These are phyloP conservation scores for Chloroceryle aenea DNA, from an alignment of 2,113 vertebrate genomes.

Conservation along the genomic window DNA sequence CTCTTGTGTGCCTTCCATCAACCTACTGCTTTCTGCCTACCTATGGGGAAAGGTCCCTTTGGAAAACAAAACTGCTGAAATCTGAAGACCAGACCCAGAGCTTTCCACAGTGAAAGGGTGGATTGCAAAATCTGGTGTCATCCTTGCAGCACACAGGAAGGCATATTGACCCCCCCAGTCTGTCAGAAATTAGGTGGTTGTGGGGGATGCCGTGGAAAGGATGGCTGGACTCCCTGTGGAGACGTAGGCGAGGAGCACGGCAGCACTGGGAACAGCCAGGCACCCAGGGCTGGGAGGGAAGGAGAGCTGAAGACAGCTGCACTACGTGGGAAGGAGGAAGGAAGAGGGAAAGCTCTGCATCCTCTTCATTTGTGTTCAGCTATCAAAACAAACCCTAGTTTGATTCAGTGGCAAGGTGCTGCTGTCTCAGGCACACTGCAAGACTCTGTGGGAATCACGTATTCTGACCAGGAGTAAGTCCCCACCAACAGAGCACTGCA, in stretches of 20 bases:
- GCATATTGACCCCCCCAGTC: background rate
- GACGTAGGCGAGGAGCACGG: fast-evolving
- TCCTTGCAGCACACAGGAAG: background rate
- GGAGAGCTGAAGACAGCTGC: background rate
- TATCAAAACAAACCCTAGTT: background rate
- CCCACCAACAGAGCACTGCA: background rate
- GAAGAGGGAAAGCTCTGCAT: background rate
- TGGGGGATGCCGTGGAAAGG: background rate
- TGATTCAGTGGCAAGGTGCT: background rate
- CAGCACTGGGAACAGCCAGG: background rate
- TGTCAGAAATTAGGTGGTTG: background rate
- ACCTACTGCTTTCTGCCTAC: background rate
- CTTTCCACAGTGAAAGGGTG: background rate
- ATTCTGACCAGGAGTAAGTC: background rate
- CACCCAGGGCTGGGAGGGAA: background rate
- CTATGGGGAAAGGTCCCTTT: background rate
- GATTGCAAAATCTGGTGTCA: background rate
- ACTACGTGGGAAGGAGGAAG: background rate
- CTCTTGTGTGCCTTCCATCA: background rate
- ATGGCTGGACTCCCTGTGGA: background rate
- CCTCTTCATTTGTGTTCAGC: background rate
- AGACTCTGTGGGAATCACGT: background rate
- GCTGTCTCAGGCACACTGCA: fast-evolving
- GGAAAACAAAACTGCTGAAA: slow-evolving; percentile 5
- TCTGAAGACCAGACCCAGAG: background rate